Evolutionary conservation across 2,888 invertebrate species (phyloP).

Genomic region (Epinotia bilunana): DNA sequence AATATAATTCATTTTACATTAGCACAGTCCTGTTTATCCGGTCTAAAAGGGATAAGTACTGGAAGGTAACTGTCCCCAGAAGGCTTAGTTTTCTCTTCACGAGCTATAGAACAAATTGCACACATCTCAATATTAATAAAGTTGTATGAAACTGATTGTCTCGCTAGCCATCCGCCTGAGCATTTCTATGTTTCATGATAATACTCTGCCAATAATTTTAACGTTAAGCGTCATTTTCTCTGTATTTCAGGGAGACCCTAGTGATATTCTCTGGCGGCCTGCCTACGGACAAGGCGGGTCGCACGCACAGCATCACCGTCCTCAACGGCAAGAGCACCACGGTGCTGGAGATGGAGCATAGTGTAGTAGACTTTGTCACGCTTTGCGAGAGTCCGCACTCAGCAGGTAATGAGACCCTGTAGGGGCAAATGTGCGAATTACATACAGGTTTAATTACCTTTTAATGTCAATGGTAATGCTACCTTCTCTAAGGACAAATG

Average conservation of each 20-base stretch:
- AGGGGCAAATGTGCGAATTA: too few species aligned
- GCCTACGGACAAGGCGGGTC: constrained; percentile 94
- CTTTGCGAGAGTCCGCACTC: constrained; percentile 97
- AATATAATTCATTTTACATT: too few species aligned
- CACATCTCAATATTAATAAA: not conserved
- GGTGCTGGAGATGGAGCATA: constrained; percentile 99
- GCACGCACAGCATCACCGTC: constrained; percentile 97
- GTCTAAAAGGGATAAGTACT: too few species aligned
- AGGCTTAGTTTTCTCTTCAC: too few species aligned
- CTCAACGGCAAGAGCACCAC: constrained; percentile 98
- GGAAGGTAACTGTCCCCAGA: too few species aligned
- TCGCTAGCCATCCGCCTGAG: not conserved
- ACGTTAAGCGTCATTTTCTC: not conserved
- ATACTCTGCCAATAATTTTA: not conserved
- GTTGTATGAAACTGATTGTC: too few species aligned
- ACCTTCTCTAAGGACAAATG: not conserved
- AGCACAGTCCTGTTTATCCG: too few species aligned
- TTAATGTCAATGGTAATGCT: not conserved
- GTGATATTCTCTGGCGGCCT: constrained; percentile 99
- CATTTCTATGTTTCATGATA: not conserved
- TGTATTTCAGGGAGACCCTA: constrained; percentile 91
- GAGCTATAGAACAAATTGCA: too few species aligned
- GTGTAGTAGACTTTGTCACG: constrained; percentile 98
- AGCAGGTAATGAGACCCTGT: constrained; percentile 86
- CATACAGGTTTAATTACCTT: too few species aligned